These are phyloP conservation scores for Thalpophila matura DNA, from an alignment of 2,888 invertebrate species.

Conservation along the genomic window DNA sequence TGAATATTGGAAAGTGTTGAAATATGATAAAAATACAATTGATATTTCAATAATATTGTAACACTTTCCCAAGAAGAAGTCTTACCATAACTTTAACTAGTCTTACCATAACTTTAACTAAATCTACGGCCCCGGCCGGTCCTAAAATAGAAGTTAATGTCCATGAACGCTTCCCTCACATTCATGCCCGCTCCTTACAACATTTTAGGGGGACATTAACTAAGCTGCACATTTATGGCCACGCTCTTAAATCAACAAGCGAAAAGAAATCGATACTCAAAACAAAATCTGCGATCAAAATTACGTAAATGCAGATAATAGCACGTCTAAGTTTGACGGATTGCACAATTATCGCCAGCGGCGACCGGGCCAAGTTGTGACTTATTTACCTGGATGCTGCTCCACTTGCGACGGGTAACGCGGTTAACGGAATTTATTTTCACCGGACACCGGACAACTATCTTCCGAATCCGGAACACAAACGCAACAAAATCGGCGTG, in stretches of 20 bases:
- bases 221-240: neutral
- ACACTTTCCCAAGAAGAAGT: too few relatives aligned
- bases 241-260: neutral
- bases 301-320: slow-evolving; percentile 49
- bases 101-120: too few relatives aligned
- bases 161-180: too few relatives aligned
- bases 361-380: slow-evolving; percentile 48
- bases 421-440: slow-evolving; percentile 76
- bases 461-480: slow-evolving; percentile 68
- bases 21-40: too few relatives aligned
- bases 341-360: slow-evolving; percentile 50
- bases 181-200: too few relatives aligned
- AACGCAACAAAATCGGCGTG: slow-evolving; percentile 64
- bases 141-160: too few relatives aligned
- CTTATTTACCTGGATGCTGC: slow-evolving; percentile 60
- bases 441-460: slow-evolving; percentile 64
- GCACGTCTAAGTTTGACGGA: slow-evolving; percentile 32
- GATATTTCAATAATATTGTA: too few relatives aligned
- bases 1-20: too few relatives aligned
- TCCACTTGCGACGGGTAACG: slow-evolving; percentile 63
- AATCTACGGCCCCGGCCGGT: too few relatives aligned
- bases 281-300: slow-evolving; percentile 31
- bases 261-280: neutral
- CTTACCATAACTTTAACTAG: too few relatives aligned
- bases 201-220: neutral